Evolutionary conservation across 2,888 invertebrate species (phyloP).

Genomic region (Yponomeuta cagnagella): DNA sequence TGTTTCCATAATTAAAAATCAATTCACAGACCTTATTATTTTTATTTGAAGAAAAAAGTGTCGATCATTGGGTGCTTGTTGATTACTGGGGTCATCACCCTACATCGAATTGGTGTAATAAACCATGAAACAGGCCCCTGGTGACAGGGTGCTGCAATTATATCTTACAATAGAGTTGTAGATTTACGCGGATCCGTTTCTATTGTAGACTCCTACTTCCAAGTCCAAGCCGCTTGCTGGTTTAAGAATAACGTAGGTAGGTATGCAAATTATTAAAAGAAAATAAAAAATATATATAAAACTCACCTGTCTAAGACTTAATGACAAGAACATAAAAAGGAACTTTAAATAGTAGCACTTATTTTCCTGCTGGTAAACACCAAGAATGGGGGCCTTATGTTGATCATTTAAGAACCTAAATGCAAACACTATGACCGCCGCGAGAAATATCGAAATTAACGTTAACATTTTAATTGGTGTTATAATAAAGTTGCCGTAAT

Average conservation of each 20-base stretch:
- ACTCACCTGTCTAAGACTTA: slow-evolving; percentile 65
- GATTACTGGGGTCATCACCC: no score
- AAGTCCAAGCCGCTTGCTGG: no score
- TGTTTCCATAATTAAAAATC: no score
- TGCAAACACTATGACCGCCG: slow-evolving; percentile 37
- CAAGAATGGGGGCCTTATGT: slow-evolving; percentile 55
- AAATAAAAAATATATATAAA: slow-evolving; percentile 10
- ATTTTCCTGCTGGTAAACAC: slow-evolving; percentile 69
- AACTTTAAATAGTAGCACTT: slow-evolving; percentile 71
- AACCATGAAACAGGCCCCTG: no score
- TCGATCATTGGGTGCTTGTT: no score
- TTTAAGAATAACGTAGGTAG: background rate
- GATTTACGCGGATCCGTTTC: no score
- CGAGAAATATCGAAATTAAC: slow-evolving; percentile 18
- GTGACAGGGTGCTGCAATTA: no score
- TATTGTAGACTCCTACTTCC: no score
- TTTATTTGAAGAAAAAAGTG: no score
- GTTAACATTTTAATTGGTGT: slow-evolving; percentile 4
- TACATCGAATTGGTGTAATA: no score
- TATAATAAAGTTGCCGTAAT: background rate
- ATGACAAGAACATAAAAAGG: slow-evolving; percentile 54
- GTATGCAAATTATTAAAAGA: background rate
- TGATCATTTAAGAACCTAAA: slow-evolving; percentile 51
- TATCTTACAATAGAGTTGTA: no score
- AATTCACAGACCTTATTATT: no score